Base-by-base conservation (phyloP, 2,888 invertebrate genomes). In the Lamellibrachia columna region DNA sequence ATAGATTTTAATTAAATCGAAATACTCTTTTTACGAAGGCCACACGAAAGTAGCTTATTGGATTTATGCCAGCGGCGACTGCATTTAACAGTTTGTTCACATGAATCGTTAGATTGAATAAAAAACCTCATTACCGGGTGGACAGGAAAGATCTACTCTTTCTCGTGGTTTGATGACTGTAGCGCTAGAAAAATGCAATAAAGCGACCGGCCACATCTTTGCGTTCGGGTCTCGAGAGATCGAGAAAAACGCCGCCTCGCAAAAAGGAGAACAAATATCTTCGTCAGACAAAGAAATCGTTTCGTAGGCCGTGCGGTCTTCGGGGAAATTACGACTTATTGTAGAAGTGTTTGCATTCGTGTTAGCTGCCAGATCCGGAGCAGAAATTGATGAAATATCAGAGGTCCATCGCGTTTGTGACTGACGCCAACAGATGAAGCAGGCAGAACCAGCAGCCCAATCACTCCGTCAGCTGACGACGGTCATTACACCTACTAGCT, bases 51-150 rank as follows among this genome's bases (percentile, higher is more conserved):
- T n/a, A 11, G 75, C 75, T 75, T 75, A 75, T 75, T 15, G 75
- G n/a, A 75, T 75, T 75, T 75, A n/a, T 75, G 22, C 75, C 22
- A 75, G 75, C 75, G 75, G 22, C 75, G 75, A 75, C 75, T n/a
- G 6, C 22, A n/a, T 75, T 75, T 75, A 75, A 75, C 7, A 75
- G 75, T 75, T 75, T 75, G 22, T 75, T 22, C 75, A 75, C 75
- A n/a, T 75, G 75, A 75, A n/a, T 75, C 75, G 75, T 11, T 75
- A 75, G 75, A 75, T 75, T 75, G 75, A 75, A 75, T 75, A 75
- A 75, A 22, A 22, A 15, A 22, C 75, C 6, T 22, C 22, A 75
- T 75, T 75, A 22, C 22, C 75, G 15, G 22, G 22, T 75, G 75
- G 75, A n/a, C 75, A 75, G 75, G 75, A 75, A 75, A 11, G 15